phyloP scores from a whole-genome alignment of 1,140 invertebrate genomes.

The Zeugodacus cucurbitae region DNA sequence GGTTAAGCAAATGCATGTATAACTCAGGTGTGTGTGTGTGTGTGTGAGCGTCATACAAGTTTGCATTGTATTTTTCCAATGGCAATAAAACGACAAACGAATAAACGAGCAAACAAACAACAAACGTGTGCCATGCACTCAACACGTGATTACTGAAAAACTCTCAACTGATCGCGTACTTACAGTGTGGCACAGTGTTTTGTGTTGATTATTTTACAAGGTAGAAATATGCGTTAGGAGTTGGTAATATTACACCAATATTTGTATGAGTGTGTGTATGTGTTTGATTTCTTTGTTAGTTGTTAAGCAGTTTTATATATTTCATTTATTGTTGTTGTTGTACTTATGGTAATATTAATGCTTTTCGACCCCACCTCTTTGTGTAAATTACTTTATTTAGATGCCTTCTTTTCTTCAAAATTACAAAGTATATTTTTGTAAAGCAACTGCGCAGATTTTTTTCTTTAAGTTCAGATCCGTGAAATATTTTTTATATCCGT shows the following conservation, averaged over 20 bases:
- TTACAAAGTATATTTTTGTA: too few relatives aligned
- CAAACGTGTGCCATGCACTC: conserved; percentile 27
- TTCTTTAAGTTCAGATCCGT: too few relatives aligned
- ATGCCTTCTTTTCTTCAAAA: too few relatives aligned
- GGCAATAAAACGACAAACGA: neutral
- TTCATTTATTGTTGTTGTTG: too few relatives aligned
- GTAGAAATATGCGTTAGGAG: neutral
- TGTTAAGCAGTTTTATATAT: too few relatives aligned
- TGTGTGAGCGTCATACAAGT: neutral
- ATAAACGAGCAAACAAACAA: too few relatives aligned
- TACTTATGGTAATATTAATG: too few relatives aligned
- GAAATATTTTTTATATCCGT: too few relatives aligned
- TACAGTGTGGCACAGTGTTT: neutral
- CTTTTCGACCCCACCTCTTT: too few relatives aligned
- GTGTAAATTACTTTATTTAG: too few relatives aligned
- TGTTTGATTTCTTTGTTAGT: neutral
- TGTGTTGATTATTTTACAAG: neutral
- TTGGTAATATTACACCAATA: too few relatives aligned
- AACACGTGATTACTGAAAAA: conserved; percentile 23
- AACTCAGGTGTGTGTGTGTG: neutral
- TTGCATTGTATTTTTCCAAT: neutral
- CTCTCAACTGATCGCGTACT: neutral
- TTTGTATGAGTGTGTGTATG: neutral
- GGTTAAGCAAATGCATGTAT: neutral
- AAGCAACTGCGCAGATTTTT: too few relatives aligned